These are phyloP conservation scores for Dolichomitus sp. DNA, from an alignment of 2,888 invertebrate species.

Conservation along the genomic window DNA sequence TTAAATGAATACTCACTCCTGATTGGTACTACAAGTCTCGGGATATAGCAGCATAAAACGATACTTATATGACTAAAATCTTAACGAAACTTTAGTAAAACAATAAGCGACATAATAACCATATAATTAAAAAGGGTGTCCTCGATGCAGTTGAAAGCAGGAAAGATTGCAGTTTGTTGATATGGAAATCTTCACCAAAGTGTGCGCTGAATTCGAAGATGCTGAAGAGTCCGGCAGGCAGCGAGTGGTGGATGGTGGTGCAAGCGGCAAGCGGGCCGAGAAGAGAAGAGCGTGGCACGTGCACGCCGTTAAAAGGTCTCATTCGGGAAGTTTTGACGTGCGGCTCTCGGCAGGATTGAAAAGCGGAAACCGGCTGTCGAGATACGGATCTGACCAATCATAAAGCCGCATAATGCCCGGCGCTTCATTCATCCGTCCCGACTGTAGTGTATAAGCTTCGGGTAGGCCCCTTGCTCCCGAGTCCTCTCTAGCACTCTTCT, in stretches of 20 bases:
- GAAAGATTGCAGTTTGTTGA: constrained; percentile 8
- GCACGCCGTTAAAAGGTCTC: constrained; percentile 84
- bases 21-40: not conserved
- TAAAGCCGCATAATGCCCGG: constrained; percentile 85
- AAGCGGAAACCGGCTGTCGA: constrained; percentile 86
- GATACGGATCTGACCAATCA: constrained; percentile 86
- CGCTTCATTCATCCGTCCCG: constrained; percentile 81
- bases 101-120: not conserved
- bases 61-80: not conserved
- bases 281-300: constrained; percentile 77
- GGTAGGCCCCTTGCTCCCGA: constrained; percentile 62
- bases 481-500: constrained; percentile 42
- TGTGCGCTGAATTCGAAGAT: constrained; percentile 11
- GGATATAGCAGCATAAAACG: not conserved
- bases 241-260: constrained; percentile 53
- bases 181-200: not conserved
- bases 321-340: constrained; percentile 82
- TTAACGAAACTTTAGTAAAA: not conserved
- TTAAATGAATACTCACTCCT: too few relatives aligned
- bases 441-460: constrained; percentile 47
- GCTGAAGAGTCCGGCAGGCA: constrained; percentile 18
- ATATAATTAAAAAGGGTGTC: not conserved
- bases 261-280: constrained; percentile 44
- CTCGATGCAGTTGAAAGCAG: not conserved
- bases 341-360: constrained; percentile 76